These are phyloP conservation scores for Oreotrochilus melanogaster DNA, from an alignment of 2,113 vertebrate genomes.

Conservation along the genomic window DNA sequence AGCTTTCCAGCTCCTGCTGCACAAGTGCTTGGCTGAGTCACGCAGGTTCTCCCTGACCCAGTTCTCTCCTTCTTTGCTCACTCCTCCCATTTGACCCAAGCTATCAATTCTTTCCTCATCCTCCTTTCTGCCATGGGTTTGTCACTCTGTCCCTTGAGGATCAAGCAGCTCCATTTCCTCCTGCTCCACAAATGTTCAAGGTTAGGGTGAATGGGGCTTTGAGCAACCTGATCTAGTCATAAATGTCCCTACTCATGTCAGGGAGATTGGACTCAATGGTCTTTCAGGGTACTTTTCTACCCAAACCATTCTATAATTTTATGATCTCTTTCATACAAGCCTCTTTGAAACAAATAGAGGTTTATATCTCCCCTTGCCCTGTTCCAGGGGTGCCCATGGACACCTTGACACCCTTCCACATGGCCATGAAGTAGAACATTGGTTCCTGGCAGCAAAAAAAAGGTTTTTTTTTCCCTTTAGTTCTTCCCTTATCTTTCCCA, in stretches of 20 bases:
- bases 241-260: background rate
- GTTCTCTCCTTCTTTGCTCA: background rate
- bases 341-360: background rate
- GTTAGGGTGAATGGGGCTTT: background rate
- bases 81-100: background rate
- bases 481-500: background rate
- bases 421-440: fast-evolving
- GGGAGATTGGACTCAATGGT: background rate
- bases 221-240: background rate
- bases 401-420: background rate
- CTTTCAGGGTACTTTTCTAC: background rate
- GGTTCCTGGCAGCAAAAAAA: background rate
- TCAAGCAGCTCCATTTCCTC: background rate
- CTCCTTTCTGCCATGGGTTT: background rate
- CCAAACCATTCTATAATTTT: background rate
- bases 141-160: background rate
- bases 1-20: background rate
- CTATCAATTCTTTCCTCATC: background rate
- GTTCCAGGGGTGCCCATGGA: background rate
- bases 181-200: background rate
- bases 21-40: fast-evolving
- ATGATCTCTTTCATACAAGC: background rate
- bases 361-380: background rate
- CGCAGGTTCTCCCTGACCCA: background rate
- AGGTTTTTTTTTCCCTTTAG: background rate